Evolutionary conservation across 2,888 invertebrate species (phyloP).

Genomic region (Scaptomyza reducta): DNA sequence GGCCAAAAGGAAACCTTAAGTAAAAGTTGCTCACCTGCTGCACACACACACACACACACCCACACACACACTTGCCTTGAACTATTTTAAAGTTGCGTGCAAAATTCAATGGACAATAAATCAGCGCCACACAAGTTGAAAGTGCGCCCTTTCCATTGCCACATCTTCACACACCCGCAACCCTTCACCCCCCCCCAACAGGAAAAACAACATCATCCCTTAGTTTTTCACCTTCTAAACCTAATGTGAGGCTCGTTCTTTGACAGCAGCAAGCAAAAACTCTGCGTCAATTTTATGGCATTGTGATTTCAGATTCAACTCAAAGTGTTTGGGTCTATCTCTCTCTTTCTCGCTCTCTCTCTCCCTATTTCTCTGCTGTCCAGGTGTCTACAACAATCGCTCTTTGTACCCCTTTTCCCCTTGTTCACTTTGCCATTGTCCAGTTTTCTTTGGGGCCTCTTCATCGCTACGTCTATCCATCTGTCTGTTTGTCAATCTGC

Average conservation of each 20-base stretch:
- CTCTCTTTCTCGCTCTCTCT: slow-evolving; percentile 10
- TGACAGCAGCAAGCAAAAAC: slow-evolving; percentile 22
- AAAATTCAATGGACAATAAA: slow-evolving; percentile 38
- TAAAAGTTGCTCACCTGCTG: slow-evolving; percentile 53
- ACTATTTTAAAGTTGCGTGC: slow-evolving; percentile 44
- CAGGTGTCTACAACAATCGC: slow-evolving; percentile 22
- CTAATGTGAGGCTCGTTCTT: slow-evolving; percentile 11
- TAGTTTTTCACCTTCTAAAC: neutral
- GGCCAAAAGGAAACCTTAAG: slow-evolving; percentile 14
- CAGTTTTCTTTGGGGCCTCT: neutral
- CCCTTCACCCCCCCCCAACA: neutral
- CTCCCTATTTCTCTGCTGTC: neutral
- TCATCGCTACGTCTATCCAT: slow-evolving; percentile 1
- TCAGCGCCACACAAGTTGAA: slow-evolving; percentile 31
- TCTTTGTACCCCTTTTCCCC: neutral
- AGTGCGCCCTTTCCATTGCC: neutral
- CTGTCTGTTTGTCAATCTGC: slow-evolving; percentile 47
- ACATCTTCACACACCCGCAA: neutral
- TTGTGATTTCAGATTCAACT: slow-evolving; percentile 37
- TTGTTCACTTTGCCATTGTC: slow-evolving; percentile 5
- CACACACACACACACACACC: slow-evolving; percentile 21
- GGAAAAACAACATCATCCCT: neutral
- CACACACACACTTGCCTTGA: slow-evolving; percentile 14
- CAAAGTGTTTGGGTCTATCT: too few species aligned
- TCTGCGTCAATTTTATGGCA: slow-evolving; percentile 47